Conservation (phyloP, 2,797 vertebrate species). For the Falco naumanni region DNA sequence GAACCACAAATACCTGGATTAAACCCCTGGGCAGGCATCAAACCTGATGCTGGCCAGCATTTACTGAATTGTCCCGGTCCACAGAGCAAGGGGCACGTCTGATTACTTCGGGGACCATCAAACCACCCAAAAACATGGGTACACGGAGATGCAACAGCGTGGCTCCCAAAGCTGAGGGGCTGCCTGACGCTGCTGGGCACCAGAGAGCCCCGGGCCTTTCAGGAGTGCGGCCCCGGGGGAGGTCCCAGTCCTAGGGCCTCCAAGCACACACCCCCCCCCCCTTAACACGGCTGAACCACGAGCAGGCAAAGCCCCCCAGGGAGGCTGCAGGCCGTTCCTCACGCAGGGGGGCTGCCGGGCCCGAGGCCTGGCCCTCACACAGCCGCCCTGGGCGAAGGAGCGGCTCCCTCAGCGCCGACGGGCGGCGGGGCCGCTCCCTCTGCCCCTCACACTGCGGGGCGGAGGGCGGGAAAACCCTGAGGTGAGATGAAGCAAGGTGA, state of each 20-base stretch:
- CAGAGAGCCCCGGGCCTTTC: neutral
- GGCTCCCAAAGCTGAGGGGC: neutral
- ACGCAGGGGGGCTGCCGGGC: neutral
- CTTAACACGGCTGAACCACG: neutral
- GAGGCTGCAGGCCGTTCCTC: neutral
- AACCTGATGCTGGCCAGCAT: neutral
- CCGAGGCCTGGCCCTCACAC: neutral
- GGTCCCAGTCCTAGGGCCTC: neutral
- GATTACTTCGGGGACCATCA: neutral
- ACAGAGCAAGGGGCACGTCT: neutral
- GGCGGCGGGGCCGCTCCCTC: neutral
- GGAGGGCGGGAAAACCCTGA: neutral
- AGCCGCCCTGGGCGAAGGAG: neutral
- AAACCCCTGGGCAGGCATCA: neutral
- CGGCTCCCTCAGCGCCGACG: neutral
- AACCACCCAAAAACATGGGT: neutral
- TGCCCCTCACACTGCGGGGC: neutral
- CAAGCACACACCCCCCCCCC: neutral
- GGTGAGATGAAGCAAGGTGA: neutral
- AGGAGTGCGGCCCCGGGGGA: neutral
- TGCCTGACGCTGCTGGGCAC: neutral
- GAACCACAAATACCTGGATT: neutral
- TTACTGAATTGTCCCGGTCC: neutral
- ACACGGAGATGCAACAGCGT: rapidly evolving
- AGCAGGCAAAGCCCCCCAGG: neutral